phyloP scores from a whole-genome alignment of 1,140 invertebrate genomes.

The Drosophila nigromelanica region DNA sequence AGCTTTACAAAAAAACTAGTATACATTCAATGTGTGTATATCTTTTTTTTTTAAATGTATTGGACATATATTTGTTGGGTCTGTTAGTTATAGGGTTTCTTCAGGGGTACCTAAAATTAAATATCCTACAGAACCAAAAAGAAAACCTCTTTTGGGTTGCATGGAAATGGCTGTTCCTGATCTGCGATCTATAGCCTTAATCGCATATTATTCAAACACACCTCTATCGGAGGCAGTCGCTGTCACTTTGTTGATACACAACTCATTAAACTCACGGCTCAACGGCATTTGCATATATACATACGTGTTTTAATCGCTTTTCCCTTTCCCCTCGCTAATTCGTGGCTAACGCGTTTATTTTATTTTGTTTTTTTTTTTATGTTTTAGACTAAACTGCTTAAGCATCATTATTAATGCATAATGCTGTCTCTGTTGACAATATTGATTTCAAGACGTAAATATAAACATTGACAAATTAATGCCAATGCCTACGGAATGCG shows the following conservation, averaged over 20 bases:
- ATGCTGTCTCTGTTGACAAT: slow-evolving; percentile 65
- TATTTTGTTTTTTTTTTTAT: background rate
- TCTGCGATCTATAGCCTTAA: too few species aligned
- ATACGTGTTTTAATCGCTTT: slow-evolving; percentile 49
- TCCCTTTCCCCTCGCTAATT: background rate
- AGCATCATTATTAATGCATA: slow-evolving; percentile 67
- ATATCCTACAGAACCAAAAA: too few species aligned
- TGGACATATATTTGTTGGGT: too few species aligned
- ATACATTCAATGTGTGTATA: too few species aligned
- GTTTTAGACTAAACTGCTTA: slow-evolving; percentile 30
- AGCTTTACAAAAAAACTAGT: background rate
- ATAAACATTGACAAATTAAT: slow-evolving; percentile 80
- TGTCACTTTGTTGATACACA: slow-evolving; percentile 46
- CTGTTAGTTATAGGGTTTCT: too few species aligned
- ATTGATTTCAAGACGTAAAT: slow-evolving; percentile 66
- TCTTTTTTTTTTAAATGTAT: background rate
- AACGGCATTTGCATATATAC: slow-evolving; percentile 46
- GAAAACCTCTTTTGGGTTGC: too few species aligned
- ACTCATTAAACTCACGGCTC: slow-evolving; percentile 53
- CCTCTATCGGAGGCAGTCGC: slow-evolving; percentile 14
- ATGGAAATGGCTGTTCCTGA: too few species aligned
- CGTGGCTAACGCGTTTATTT: slow-evolving; percentile 23
- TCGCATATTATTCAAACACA: slow-evolving; percentile 10
- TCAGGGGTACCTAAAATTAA: too few species aligned
- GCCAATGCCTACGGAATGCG: slow-evolving; percentile 29